Conservation (phyloP, 2,888 invertebrate species). For the Synanthedon tipuliformis region DNA sequence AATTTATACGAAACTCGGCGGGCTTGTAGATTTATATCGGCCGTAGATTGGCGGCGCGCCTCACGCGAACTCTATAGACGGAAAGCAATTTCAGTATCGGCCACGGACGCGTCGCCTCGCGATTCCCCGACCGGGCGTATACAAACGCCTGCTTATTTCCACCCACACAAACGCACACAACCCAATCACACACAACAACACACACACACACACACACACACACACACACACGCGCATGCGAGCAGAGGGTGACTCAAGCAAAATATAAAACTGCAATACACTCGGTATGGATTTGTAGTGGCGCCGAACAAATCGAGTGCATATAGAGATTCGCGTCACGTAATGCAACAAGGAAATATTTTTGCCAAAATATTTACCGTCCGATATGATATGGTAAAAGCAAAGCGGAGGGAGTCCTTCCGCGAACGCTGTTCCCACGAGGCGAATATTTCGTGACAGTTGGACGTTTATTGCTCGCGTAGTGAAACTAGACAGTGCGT, state of each 20-base stretch:
- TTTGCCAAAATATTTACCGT: slow-evolving; percentile 22
- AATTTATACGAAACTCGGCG: slow-evolving; percentile 56
- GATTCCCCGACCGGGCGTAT: slow-evolving; percentile 19
- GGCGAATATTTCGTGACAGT: slow-evolving; percentile 41
- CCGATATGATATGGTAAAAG: slow-evolving; percentile 6
- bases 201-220: slow-evolving; percentile 10
- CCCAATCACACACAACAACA: slow-evolving; percentile 3
- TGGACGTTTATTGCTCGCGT: slow-evolving; percentile 36
- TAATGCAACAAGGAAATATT: slow-evolving; percentile 34
- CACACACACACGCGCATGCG: neutral
- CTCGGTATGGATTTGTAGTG: neutral
- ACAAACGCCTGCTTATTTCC: slow-evolving; percentile 33
- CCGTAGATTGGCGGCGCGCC: slow-evolving; percentile 44
- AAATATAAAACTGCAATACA: too few species aligned
- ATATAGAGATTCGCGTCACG: slow-evolving; percentile 37
- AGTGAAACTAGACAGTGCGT: slow-evolving; percentile 55
- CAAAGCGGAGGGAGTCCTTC: slow-evolving; percentile 5
- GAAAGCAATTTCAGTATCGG: slow-evolving; percentile 50
- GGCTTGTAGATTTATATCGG: slow-evolving; percentile 59
- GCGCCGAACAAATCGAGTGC: slow-evolving; percentile 10
- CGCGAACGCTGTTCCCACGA: slow-evolving; percentile 38
- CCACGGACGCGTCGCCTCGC: slow-evolving; percentile 27
- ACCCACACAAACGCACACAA: slow-evolving; percentile 17
- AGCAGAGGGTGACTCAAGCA: neutral
- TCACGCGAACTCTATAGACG: slow-evolving; percentile 44